Base-by-base conservation (phyloP, 2,888 invertebrate species). In the Lepidonotus clava region DNA sequence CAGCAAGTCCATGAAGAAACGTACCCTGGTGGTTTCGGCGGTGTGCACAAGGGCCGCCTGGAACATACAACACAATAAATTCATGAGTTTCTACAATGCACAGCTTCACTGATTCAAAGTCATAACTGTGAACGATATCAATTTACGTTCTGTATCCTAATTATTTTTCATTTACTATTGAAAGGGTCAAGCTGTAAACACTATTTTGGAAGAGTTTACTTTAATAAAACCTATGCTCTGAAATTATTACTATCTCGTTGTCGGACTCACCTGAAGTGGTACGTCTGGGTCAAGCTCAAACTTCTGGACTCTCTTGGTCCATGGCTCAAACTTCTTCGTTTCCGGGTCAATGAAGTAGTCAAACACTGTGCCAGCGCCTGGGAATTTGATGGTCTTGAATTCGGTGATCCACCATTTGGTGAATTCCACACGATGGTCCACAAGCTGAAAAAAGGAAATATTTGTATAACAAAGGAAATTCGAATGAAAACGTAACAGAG, bases 361-460 rank as follows among this genome's bases (percentile, higher is more conserved):
- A 93, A 99, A 99, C 6, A 99, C 98, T 0, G 98, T 98, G 2
- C 98, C 98, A 87, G 97, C 97, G 84, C 96, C 91, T 0, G 99
- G 98, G 94, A 98, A 98, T 94, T 98, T 98, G 1, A 99, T 96
- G 36, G 96, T 97, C 95, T 99, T 99, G 94, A 98, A 99, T 94
- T 99, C 99, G 92, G 97, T 98, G 21, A 96, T 95, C 98, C 98
- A 99, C 99, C 99, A 99, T 95, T 98, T 98, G 67, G 98, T 97
- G 94, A 98, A 99, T 94, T 99, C 98, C 90, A 97, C 97, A 67
- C 98, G 96, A 96, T 98, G 97, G 93, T 98, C 98, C 2, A 97
- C 95, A 66, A 98, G 95, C 95, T 98, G 96, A n/a, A 89, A 86
- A 83, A 86, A 18, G 46, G 18, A 8, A 46, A 46, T 11, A 11